Evolutionary conservation across 2,797 vertebrate species (phyloP).

Genomic region (Anabas testudineus): DNA sequence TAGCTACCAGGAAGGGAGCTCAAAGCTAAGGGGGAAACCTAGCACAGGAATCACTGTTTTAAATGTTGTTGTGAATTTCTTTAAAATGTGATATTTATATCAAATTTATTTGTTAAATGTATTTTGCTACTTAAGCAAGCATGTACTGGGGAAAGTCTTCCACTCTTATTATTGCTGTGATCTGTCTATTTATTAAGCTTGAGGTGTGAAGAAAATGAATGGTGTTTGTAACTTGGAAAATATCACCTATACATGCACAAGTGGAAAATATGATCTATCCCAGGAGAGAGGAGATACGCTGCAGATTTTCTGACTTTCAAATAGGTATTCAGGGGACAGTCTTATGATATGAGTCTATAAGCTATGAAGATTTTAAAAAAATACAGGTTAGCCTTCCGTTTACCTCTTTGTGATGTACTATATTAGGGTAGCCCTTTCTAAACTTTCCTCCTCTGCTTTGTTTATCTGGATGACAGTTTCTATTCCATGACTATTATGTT

Average conservation of each 20-base stretch:
- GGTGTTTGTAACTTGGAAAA: conserved; percentile 43
- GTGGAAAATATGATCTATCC: conserved; percentile 38
- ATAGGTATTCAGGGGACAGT: conserved; percentile 44
- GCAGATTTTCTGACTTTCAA: conserved; percentile 21
- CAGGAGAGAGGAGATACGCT: conserved; percentile 15
- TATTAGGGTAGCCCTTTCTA: conserved; percentile 46
- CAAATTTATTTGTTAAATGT: conserved; percentile 71
- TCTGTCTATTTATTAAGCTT: conserved; percentile 63
- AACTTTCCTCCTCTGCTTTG: conserved; percentile 43
- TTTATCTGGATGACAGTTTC: conserved; percentile 43
- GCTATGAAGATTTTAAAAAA: conserved; percentile 53
- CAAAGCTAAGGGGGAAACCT: conserved; percentile 54
- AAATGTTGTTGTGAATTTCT: conserved; percentile 67
- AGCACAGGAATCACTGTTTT: conserved; percentile 68
- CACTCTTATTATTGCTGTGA: conserved; percentile 72
- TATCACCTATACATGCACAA: conserved; percentile 49
- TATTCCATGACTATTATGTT: conserved; percentile 52
- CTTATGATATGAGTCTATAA: conserved; percentile 62
- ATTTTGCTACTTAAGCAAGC: conserved; percentile 78
- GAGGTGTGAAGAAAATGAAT: conserved; percentile 38
- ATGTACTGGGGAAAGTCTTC: conserved; percentile 85
- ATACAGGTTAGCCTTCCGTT: conserved; percentile 58
- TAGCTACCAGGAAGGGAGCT: conserved; percentile 57
- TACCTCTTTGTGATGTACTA: conserved; percentile 71
- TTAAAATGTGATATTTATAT: conserved; percentile 73